Evolutionary conservation across 1,140 invertebrate genomes (phyloP).

Genomic region (Tetraneura akinire): DNA sequence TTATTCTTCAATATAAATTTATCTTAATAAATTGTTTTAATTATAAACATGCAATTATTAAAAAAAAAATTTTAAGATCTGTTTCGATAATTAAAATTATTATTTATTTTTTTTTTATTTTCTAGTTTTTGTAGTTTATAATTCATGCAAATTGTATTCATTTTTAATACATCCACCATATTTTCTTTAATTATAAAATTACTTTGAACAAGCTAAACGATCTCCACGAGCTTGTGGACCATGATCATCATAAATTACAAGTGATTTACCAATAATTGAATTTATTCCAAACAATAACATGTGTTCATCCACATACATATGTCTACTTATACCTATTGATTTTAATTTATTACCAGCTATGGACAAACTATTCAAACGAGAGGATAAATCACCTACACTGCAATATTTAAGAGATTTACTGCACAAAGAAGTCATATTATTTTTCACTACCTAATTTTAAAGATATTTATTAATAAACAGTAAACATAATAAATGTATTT

Average conservation of each 20-base stretch:
- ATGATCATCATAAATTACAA: constrained; percentile 87
- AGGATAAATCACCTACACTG: constrained; percentile 62
- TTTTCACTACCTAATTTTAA: constrained; percentile 47
- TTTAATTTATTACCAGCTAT: constrained; percentile 73
- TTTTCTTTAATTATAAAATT: constrained; percentile 56
- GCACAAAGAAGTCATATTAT: constrained; percentile 43
- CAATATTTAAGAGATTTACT: constrained; percentile 51
- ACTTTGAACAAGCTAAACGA: constrained; percentile 84
- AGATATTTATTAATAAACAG: constrained; percentile 17
- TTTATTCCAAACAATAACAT: constrained; percentile 76
- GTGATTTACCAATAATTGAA: constrained; percentile 77
- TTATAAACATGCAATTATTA: constrained; percentile 26
- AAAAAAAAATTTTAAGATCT: no score
- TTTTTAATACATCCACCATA: constrained; percentile 19
- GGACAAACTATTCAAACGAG: constrained; percentile 70
- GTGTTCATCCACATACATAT: constrained; percentile 76
- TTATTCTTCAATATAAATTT: no score
- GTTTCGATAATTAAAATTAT: no score
- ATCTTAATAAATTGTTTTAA: no score
- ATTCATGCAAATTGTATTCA: constrained; percentile 1
- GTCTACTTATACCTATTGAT: constrained; percentile 68
- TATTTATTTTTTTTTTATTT: no score
- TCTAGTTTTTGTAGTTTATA: neutral
- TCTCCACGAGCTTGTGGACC: constrained; percentile 84
- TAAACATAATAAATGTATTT: neutral